Conservation (phyloP, 2,888 invertebrate species). For the Cataglyphis livida region DNA sequence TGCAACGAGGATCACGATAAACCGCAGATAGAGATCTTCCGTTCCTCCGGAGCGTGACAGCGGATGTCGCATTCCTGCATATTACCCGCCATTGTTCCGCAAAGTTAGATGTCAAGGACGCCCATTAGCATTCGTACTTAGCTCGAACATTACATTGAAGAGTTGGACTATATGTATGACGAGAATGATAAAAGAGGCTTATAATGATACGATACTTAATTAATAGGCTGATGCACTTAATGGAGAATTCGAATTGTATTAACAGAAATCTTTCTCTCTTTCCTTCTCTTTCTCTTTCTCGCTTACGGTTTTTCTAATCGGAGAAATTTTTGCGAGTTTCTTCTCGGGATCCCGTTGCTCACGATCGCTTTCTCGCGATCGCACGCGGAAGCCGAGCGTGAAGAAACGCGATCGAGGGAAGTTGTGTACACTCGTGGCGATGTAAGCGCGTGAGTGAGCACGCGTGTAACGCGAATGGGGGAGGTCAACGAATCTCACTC, state of each 20-base stretch:
- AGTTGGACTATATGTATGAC: neutral
- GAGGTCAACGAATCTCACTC: constrained; percentile 17
- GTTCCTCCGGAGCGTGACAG: constrained; percentile 26
- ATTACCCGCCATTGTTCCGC: constrained; percentile 23
- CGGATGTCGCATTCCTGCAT: constrained; percentile 42
- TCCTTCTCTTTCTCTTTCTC: neutral
- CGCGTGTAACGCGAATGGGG: constrained; percentile 4
- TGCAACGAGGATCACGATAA: constrained; percentile 22
- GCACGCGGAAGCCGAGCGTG: constrained; percentile 35
- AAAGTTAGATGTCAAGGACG: constrained; percentile 29
- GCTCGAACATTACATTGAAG: neutral
- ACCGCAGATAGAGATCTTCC: constrained; percentile 38
- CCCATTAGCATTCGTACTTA: neutral
- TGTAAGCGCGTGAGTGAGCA: constrained; percentile 2
- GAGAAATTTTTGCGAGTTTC: neutral
- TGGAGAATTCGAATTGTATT: neutral
- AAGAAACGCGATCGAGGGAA: neutral
- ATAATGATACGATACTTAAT: neutral
- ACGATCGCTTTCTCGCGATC: constrained; percentile 38
- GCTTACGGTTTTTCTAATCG: neutral
- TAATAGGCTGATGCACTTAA: neutral
- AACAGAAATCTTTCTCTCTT: neutral
- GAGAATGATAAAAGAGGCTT: neutral
- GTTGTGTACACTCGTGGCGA: neutral
- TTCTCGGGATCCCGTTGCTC: constrained; percentile 25